Evolutionary conservation across 1,140 invertebrate species (phyloP).

Genomic region (Pseudomyrmex concolor): DNA sequence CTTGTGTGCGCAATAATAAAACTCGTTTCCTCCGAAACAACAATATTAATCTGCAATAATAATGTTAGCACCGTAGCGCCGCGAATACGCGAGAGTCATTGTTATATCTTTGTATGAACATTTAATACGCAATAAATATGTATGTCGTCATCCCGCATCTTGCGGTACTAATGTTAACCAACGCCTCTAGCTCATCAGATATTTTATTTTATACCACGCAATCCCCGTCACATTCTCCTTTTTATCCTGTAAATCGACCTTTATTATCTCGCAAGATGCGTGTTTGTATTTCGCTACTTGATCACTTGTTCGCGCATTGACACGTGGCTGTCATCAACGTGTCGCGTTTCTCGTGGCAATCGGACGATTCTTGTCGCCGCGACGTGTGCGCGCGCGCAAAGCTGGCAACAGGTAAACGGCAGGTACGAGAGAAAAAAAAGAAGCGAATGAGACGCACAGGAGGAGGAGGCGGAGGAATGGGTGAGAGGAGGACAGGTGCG

Average conservation of each 20-base stretch:
- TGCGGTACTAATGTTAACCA: not conserved
- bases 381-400: slow-evolving; percentile 67
- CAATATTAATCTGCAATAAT: slow-evolving; percentile 68
- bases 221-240: not conserved
- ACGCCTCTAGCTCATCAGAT: not conserved
- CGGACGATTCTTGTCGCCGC: too few relatives aligned
- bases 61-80: slow-evolving; percentile 62
- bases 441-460: not conserved
- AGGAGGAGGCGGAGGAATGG: slow-evolving; percentile 12
- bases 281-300: not conserved
- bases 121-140: slow-evolving; percentile 77
- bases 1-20: slow-evolving; percentile 51
- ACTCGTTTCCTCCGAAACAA: slow-evolving; percentile 61
- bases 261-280: not conserved
- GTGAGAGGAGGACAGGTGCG: slow-evolving; percentile 46
- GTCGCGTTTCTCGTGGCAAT: not conserved
- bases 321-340: slow-evolving; percentile 10
- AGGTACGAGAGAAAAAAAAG: slow-evolving; percentile 44
- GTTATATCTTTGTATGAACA: slow-evolving; percentile 78
- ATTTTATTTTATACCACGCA: not conserved
- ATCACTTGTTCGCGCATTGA: slow-evolving; percentile 29
- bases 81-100: slow-evolving; percentile 61
- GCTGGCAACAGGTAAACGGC: slow-evolving; percentile 79
- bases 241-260: not conserved
- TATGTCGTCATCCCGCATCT: slow-evolving; percentile 49